Evolutionary conservation across 2,888 invertebrate genomes (phyloP), one percentile per base, ranked within the genome.

Genomic region (Melanotus villosus): DNA sequence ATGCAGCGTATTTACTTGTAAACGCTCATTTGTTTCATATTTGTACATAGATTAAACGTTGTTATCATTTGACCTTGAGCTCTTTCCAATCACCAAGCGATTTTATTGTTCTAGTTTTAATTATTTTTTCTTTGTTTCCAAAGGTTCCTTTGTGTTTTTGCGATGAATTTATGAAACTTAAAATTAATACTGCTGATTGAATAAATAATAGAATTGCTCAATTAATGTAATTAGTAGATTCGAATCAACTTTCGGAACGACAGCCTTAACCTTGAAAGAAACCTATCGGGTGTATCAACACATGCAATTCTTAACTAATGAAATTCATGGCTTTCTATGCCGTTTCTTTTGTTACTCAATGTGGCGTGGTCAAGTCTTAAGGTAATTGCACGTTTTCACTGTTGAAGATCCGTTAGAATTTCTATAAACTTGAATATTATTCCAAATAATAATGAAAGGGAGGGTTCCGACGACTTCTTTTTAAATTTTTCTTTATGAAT

Each of bases 21-120:
- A 30, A 32, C 52, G 32, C 16, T 34, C 32, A 34, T 52, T 52
- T 32, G 52, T 52, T 50, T 12, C 30, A 50, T 30, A 12, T 50
- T 32, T 50, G 23, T 26, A 12, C 16, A 26, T 50, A 52, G 32
- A 52, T 52, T 52, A 52, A 32, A 34, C 23, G 1, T 32, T 16
- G 52, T 52, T 52, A 52, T 52, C 52, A 34, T 12, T n/a, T 18
- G 34, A 52, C 52, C 52, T 32, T 52, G 52, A 34, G 32, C 52
- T n/a, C 16, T 52, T 32, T 32, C 32, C 52, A 52, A 32, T 52
- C 52, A 18, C 43, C 19, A 43, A 43, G 43, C 43, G 9, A 19
- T 19, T 21, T 26, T 12, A 10, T 47, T 2, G 26, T 47, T 47
- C 47, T 10, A 47, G 9, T 12, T 21, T 16, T 26, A n/a, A 45